Evolutionary conservation across 2,888 invertebrate species (phyloP).

Genomic region (Hydraecia micacea): DNA sequence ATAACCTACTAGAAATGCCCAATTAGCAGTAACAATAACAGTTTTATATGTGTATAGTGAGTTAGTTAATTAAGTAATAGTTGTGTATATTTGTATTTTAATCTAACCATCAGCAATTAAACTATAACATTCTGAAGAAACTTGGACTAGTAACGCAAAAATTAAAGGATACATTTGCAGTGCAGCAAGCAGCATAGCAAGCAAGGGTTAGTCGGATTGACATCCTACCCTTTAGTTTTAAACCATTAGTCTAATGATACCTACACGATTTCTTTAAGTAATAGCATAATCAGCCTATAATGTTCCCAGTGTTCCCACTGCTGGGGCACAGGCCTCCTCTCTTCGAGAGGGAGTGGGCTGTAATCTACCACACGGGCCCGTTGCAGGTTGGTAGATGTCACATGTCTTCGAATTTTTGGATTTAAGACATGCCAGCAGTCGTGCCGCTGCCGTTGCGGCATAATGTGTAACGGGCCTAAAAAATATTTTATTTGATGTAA

Average conservation of each 20-base stretch:
- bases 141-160: neutral
- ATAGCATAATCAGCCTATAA: neutral
- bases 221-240: neutral
- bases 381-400: neutral
- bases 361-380: neutral
- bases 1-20: neutral
- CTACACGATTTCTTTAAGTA: slow-evolving; percentile 1
- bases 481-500: neutral
- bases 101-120: neutral
- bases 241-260: neutral
- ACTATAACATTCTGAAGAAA: neutral
- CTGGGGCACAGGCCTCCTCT: neutral
- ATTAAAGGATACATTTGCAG: slow-evolving; percentile 22
- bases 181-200: slow-evolving; percentile 2
- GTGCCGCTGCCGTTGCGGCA: too few species aligned
- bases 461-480: too few species aligned
- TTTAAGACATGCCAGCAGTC: too few species aligned
- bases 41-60: neutral
- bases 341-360: neutral
- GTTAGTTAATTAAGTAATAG: neutral
- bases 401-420: neutral
- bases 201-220: neutral
- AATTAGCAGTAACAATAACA: neutral
- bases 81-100: neutral
- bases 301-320: neutral